These are phyloP conservation scores for Cerastoderma edule DNA, from an alignment of 2,888 invertebrate species.

Conservation along the genomic window DNA sequence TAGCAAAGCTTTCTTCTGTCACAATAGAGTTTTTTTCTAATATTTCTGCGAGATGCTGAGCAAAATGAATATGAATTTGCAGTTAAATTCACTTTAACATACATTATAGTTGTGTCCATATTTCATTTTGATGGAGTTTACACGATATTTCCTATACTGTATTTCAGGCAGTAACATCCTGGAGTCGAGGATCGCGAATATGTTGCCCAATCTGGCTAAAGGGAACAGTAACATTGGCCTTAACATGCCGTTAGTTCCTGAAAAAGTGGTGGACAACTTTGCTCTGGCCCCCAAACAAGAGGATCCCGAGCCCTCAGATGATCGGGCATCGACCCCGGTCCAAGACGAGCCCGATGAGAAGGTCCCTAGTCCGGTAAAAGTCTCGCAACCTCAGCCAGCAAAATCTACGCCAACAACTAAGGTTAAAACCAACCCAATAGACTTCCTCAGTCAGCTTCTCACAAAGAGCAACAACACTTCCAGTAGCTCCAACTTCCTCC, in stretches of 20 bases:
- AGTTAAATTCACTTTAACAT: no score
- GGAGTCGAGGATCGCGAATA: conserved; percentile 64
- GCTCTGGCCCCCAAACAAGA: neutral
- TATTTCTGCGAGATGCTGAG: no score
- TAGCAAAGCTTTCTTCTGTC: no score
- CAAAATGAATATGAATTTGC: no score
- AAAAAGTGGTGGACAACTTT: neutral
- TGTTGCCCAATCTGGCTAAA: conserved; percentile 63
- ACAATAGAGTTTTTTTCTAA: no score
- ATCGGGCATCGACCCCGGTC: conserved; percentile 75
- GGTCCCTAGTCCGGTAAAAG: conserved; percentile 40
- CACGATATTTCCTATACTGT: neutral
- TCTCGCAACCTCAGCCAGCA: conserved; percentile 23
- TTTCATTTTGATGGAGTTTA: neutral
- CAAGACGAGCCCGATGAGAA: conserved; percentile 73
- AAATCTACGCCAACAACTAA: conserved; percentile 39
- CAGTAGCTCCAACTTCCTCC: conserved; percentile 71
- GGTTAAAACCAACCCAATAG: conserved; percentile 74
- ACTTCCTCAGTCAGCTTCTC: conserved; percentile 77
- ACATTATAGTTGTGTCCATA: no score
- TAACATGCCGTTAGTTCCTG: conserved; percentile 12
- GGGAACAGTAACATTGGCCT: conserved; percentile 41
- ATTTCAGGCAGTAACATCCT: conserved; percentile 57
- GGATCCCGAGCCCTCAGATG: conserved; percentile 48
- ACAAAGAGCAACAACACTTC: conserved; percentile 73